Evolutionary conservation across 2,888 invertebrate species (phyloP).

Genomic region (Philereme transversata): DNA sequence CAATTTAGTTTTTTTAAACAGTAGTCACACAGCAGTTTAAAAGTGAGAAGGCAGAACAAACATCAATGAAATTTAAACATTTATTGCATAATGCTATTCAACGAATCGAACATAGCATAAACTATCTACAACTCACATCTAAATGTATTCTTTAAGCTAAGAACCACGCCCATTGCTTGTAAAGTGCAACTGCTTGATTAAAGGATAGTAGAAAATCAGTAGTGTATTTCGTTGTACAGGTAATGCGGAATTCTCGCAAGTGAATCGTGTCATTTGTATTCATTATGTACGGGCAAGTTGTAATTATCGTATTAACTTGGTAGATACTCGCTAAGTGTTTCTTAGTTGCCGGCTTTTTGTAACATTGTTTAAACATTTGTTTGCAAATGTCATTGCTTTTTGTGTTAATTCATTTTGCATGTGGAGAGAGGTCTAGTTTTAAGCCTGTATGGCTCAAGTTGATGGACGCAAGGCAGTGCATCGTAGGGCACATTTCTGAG

Average conservation of each 20-base stretch:
- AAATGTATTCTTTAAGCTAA: slow-evolving; percentile 1
- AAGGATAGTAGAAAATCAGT: background rate
- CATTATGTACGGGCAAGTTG: slow-evolving; percentile 53
- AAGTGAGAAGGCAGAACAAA: slow-evolving; percentile 21
- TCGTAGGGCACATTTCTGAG: too few species aligned
- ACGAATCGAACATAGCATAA: slow-evolving; percentile 41
- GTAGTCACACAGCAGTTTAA: slow-evolving; percentile 18
- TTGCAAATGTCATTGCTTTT: slow-evolving; percentile 35
- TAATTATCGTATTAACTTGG: slow-evolving; percentile 59
- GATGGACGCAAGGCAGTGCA: too few species aligned
- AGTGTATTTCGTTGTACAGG: slow-evolving; percentile 12
- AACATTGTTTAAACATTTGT: slow-evolving; percentile 42
- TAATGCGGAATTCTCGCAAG: slow-evolving; percentile 19
- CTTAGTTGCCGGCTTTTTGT: slow-evolving; percentile 49
- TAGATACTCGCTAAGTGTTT: slow-evolving; percentile 48
- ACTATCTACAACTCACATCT: slow-evolving; percentile 21
- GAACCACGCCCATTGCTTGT: slow-evolving; percentile 11
- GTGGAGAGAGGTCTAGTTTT: slow-evolving; percentile 11
- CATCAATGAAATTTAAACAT: slow-evolving; percentile 34
- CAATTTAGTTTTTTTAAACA: background rate
- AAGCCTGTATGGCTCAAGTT: too few species aligned
- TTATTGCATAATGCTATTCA: slow-evolving; percentile 47
- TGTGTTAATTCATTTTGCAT: slow-evolving; percentile 20
- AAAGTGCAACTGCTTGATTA: background rate
- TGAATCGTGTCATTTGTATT: slow-evolving; percentile 54